Base-by-base conservation (phyloP, 2,888 invertebrate species). In the Drosophila algonquin region DNA sequence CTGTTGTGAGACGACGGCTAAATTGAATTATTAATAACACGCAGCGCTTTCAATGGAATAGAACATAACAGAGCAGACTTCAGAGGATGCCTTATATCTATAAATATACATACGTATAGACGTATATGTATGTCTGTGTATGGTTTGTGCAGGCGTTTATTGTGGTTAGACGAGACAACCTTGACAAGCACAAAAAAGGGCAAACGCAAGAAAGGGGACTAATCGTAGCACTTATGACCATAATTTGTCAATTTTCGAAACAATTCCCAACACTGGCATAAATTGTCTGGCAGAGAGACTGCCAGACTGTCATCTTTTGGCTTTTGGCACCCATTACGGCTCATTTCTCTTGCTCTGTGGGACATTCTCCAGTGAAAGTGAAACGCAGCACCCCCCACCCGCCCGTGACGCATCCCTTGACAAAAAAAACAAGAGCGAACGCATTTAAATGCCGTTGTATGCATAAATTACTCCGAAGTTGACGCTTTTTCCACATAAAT, bases 221-320 rank as follows among this genome's bases (percentile, higher is more conserved):
- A 84, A 87, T 81, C 81, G 84, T 75, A 72, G 81, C 84, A 84
- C 87, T 87, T 84, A 84, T 73, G 82, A 73, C 71, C 79, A 81
- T 84, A 87, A 84, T 84, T 86, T 87, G 87, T 87, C 87, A 84
- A 87, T 84, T 84, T 87, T 84, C 84, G 81, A 87, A 87, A 81
- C 81, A 87, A 84, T 84, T 87, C 84, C 81, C 80, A 54, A 64
- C 72, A 75, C 78, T 72, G 79, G 71, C 78, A 86, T 83, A 81
- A 83, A 86, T 68, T 76, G 77, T 77, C 71, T 70, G 64, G n/a
- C 7, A 44, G 35, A 12, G 6, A 24, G 1, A 35, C 32, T 52
- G 52, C 30, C 27, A 65, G 73, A 61, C 57, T 65, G 76, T 80
- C 70, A 44, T 50, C 40, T 51, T n/a, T 52, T 81, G 79, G 70